Base-by-base conservation (phyloP, 1,140 invertebrate species). In the Drosophila dunni region DNA sequence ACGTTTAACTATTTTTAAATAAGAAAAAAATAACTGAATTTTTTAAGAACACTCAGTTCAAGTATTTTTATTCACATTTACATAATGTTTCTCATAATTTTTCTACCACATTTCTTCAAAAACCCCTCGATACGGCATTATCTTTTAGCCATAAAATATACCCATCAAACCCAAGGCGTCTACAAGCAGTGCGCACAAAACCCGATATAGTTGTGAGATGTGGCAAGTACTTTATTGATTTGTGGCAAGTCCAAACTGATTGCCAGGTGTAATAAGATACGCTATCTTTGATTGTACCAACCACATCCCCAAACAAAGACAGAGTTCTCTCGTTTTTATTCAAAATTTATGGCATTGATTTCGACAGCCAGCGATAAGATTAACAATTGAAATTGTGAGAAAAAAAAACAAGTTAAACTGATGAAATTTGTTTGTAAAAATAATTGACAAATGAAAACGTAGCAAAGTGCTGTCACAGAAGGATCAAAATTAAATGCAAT, bases 271-370 rank as follows among this genome's bases (percentile, higher is more conserved):
- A 64, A 50, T 33, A 44, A 56, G 68, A 65, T 61, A 57, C 38
- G 33, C 67, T 63, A 70, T 64, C 68, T 10, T 20, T 20, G 17
- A 20, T 20, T 20, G 17, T 20, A 20, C 17, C 1, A 20, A 20
- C 17, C 17, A 20, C 17, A 20, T 20, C 17, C 17, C 17, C n/a
- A n/a, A n/a, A n/a, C n/a, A n/a, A n/a, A n/a, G n/a, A n/a, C n/a
- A n/a, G n/a, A 20, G 17, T 20, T 0, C 17, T 20, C 17, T 20
- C 1, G 1, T 2, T 20, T 20, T 20, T 20, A 4, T 34, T 44
- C 62, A 2, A 8, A 38, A 67, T 72, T 67, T 58, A 67, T 67
- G 53, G 63, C 63, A 67, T 60, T 67, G 69, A 58, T 60, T 72
- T 67, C 17, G 61, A 13, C 45, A 40, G 13, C 13, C 15, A 20